A percentile compares a stretch with the other conserved stretches of the same genome.
Conservation (phyloP, 2,888 invertebrate genomes). For the Pyrrhosoma nymphula region DNA sequence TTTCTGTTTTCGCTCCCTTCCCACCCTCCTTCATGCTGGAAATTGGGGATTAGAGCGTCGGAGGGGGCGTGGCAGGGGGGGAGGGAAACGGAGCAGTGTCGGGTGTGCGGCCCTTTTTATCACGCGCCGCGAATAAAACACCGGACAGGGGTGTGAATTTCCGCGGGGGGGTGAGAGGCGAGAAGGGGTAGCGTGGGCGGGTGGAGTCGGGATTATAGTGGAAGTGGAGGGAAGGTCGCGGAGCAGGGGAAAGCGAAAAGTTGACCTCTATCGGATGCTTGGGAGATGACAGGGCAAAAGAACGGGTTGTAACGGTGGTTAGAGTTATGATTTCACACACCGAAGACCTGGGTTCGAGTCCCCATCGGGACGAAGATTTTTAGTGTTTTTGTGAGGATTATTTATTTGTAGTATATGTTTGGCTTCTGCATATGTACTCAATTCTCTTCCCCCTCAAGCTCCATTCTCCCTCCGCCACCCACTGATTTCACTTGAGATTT, state of each 20-base stretch:
- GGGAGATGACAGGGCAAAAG: too few species aligned
- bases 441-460: too few species aligned
- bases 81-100: neutral
- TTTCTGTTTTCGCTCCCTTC: slow-evolving; percentile 24
- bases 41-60: slow-evolving; percentile 54
- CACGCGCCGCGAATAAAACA: slow-evolving; percentile 43
- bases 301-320: too few species aligned
- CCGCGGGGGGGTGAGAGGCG: neutral
- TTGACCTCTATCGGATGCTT: slow-evolving; percentile 29
- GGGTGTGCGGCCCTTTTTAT: neutral
- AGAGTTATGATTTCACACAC: too few species aligned
- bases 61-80: neutral
- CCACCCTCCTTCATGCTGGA: neutral
- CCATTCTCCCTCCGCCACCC: too few species aligned
- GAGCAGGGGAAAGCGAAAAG: neutral
- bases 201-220: neutral
- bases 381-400: too few species aligned
- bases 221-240: neutral
- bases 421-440: too few species aligned
- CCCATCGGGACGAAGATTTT: neutral
- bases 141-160: slow-evolving; percentile 36
- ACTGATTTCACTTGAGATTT: too few species aligned
- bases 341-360: too few species aligned
- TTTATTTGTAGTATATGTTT: too few species aligned
- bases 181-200: neutral